Evolutionary conservation across 2,113 vertebrate genomes (phyloP), one percentile per base, ranked within the genome.

Genomic region (Ochotona curzoniae): DNA sequence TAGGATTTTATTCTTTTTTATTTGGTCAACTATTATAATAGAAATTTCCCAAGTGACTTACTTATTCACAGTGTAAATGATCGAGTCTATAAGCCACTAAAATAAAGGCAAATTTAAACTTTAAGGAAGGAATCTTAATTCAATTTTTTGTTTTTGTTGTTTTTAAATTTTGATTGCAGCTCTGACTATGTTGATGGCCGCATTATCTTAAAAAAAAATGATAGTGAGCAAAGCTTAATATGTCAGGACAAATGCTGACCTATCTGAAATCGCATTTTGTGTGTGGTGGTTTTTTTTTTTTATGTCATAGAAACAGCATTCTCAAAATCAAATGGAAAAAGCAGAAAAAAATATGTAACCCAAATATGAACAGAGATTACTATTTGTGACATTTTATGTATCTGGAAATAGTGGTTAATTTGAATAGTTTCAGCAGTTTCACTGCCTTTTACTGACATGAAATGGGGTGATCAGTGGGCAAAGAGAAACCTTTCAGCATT

Each of bases 31-130:
- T 17, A 86, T 30, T n/a, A 5, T 20, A 64, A 87, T 51, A 74
- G 67, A 84, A 93, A 79, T 7, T 74, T 84, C 20, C 14, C 9
- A n/a, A 80, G 20, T 67, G 38, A 14, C 86, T 93, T 93, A 80
- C 83, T 87, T 87, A 91, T 49, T 18, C 23, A 75, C 30, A 76
- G 35, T 38, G 15, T n/a, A 70, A 71, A 91, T 92, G 20, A 1
- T 38, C 63, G 75, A 5, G 13, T 93, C 17, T 78, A 13, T 51
- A 87, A 93, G 21, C 32, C 8, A 38, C 25, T 75, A 79, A 47
- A 1, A 20, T 54, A 83, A 66, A 89, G 35, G 91, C 3, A 26
- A 71, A 3, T 90, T 90, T 76, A 92, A 94, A 70, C 8, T 8
- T 12, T 26, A 30, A 67, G 66, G 69, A 92, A 82, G 8, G 17